Conservation (phyloP, 2,797 vertebrate species). For the Hapalemur alaotrensis region DNA sequence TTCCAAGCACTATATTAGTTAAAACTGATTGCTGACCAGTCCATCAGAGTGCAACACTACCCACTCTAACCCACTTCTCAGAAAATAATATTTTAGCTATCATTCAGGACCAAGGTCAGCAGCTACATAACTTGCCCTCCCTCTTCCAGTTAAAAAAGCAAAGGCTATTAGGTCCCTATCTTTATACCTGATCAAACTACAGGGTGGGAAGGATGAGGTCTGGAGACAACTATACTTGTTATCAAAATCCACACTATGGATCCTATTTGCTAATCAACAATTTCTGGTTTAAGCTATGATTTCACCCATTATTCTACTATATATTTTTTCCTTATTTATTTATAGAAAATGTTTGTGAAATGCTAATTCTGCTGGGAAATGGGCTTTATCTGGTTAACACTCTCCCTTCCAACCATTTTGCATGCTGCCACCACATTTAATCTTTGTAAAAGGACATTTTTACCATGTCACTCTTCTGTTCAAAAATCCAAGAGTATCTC, state of each 20-base stretch:
- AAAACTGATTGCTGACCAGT: background rate
- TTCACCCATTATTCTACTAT: background rate
- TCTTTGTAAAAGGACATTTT: constrained; percentile 10
- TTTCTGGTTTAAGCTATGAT: background rate
- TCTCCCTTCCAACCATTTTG: background rate
- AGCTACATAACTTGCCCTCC: background rate
- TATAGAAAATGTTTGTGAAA: background rate
- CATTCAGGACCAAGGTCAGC: constrained; percentile 50
- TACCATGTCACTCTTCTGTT: background rate
- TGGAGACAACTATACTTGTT: background rate
- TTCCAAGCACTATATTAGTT: background rate
- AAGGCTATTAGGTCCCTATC: background rate
- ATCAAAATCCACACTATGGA: background rate
- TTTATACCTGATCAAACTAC: background rate
- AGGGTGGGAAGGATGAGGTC: background rate
- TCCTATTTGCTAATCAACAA: background rate
- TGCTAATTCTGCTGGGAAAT: background rate
- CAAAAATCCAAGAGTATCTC: background rate
- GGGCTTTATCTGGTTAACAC: constrained; percentile 9
- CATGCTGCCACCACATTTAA: background rate
- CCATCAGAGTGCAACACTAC: background rate
- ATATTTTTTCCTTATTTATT: background rate
- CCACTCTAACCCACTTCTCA: background rate
- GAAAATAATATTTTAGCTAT: background rate
- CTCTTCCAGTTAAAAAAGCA: background rate